Percentiles rank a stretch among this genome's conserved stretches.
Conservation (phyloP, 1,140 invertebrate species). For the Theocolax elegans region DNA sequence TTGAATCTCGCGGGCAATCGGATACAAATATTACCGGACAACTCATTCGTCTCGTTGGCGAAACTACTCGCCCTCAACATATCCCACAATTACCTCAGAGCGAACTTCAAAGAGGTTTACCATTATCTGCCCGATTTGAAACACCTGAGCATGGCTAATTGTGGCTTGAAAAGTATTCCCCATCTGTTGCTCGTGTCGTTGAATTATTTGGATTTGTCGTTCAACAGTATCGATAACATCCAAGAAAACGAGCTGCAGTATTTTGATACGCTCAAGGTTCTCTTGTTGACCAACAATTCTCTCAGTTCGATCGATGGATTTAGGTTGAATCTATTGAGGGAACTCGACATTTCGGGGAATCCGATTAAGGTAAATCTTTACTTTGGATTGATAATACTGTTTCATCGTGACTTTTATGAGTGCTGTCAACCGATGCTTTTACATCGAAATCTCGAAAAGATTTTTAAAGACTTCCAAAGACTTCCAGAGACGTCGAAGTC, state of each 20-base stretch:
- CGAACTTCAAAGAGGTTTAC: slow-evolving; percentile 91
- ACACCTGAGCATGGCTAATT: slow-evolving; percentile 78
- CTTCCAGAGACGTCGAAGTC: no score
- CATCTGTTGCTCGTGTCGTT: slow-evolving; percentile 78
- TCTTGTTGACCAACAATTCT: slow-evolving; percentile 76
- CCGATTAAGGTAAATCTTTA: slow-evolving; percentile 69
- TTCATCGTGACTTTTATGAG: no score
- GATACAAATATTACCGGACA: slow-evolving; percentile 86
- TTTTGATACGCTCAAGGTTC: slow-evolving; percentile 72
- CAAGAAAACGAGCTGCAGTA: slow-evolving; percentile 73
- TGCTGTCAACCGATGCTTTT: no score
- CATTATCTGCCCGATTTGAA: slow-evolving; percentile 85
- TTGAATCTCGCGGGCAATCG: slow-evolving; percentile 84
- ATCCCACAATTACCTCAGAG: slow-evolving; percentile 82
- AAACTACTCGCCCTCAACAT: slow-evolving; percentile 83
- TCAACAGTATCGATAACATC: slow-evolving; percentile 76
- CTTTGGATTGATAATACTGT: slow-evolving; percentile 18
- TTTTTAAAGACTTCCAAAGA: no score
- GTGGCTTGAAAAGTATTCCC: slow-evolving; percentile 80
- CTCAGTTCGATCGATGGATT: slow-evolving; percentile 73
- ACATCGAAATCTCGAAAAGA: no score
- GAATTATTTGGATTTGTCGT: slow-evolving; percentile 79
- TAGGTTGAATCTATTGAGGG: slow-evolving; percentile 70
- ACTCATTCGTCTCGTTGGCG: slow-evolving; percentile 85
- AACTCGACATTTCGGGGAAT: slow-evolving; percentile 74